Base-by-base conservation (phyloP, 2,113 vertebrate genomes). In the Hippocampus barbouri region DNA sequence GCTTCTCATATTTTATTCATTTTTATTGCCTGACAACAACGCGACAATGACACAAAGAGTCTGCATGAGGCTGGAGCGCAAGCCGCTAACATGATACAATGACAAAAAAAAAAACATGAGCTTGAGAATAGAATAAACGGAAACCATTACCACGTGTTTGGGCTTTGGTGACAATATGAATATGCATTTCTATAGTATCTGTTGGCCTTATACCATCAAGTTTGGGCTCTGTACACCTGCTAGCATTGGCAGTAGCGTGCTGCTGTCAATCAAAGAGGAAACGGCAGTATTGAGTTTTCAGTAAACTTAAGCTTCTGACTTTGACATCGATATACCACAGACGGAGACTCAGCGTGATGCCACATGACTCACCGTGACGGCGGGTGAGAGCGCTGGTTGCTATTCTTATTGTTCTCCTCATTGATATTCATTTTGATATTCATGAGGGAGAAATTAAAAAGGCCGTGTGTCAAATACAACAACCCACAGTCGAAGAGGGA, bases 381-480 rank as follows among this genome's bases (percentile, higher is more conserved):
- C 59, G 27, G 27, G 15, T 16, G 7, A 34, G 59, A 18, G 59
- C 27, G 59, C 27, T 18, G 27, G 59, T 34, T 61, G 59, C 59
- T 34, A 34, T 61, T 66, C 23, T 66, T 40, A 45, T 16, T 66
- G 64, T 47, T 66, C 14, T 8, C 64, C n/a, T 47, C 64, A 66
- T 66, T 66, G 64, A 47, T 27, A 66, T 66, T 66, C 64, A 66
- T 25, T 47, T 66, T 66, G 41, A 47, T 66, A 66, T 66, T 66
- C 64, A 66, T 45, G 43, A 45, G 64, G 40, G 64, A 27, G 43
- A 27, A 27, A 45, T 43, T 47, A 47, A 66, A 66, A 66, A 66
- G 64, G 43, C 64, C 64, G n/a, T 21, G 41, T 61, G 59, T 61
- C 62, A 65, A 40, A 65, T 41, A 66, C 40, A 66, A 23, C 63